Evolutionary conservation across 2,113 vertebrate species (phyloP).

Genomic region (Gobius niger): DNA sequence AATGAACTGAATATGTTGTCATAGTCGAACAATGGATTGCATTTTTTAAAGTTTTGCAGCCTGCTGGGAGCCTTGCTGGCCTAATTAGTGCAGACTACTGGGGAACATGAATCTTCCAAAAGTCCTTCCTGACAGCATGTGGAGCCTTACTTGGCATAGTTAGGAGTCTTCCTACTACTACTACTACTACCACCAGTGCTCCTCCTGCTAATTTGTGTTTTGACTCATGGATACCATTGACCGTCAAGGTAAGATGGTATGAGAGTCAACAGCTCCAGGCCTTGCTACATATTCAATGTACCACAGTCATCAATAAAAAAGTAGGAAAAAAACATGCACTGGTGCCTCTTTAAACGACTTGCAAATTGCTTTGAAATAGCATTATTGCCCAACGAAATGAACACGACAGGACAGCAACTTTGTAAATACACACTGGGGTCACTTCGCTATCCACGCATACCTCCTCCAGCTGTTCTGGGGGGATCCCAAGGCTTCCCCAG

Average conservation of each 20-base stretch:
- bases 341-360: background rate
- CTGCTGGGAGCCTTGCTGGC: background rate
- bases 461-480: background rate
- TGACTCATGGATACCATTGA: background rate
- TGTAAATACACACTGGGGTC: conserved; percentile 22
- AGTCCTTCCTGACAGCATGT: background rate
- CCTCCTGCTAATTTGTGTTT: conserved; percentile 16
- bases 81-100: background rate
- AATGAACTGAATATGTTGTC: background rate
- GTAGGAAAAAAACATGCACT: conserved; percentile 2
- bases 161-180: background rate
- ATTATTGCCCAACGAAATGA: conserved; percentile 44
- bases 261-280: conserved; percentile 1
- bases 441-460: conserved; percentile 1
- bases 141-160: background rate
- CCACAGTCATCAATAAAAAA: background rate
- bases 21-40: background rate
- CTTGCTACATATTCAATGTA: conserved; percentile 16
- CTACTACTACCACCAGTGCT: no score
- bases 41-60: background rate
- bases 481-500: no score
- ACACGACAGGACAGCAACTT: conserved; percentile 6
- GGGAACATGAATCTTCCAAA: background rate
- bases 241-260: background rate
- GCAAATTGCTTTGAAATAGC: conserved; percentile 15